phyloP scores from a whole-genome alignment of 2,888 invertebrate species.

The Schrankia costaestrigalis region DNA sequence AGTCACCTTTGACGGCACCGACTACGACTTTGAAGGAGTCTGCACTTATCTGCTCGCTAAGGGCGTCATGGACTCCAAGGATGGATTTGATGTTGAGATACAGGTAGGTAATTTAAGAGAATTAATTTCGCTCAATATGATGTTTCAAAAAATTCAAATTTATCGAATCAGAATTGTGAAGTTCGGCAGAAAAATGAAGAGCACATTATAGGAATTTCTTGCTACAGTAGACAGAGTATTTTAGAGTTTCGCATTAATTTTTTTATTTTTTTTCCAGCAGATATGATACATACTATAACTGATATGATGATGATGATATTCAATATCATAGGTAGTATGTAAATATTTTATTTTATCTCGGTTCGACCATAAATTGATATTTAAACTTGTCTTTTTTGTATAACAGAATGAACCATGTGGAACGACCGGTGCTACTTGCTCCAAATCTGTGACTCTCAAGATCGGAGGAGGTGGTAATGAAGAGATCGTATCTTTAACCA shows the following conservation, averaged over 20 bases:
- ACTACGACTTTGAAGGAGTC: slow-evolving; percentile 93
- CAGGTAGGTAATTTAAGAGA: slow-evolving; percentile 80
- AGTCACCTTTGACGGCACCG: slow-evolving; percentile 90
- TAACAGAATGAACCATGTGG: slow-evolving; percentile 91
- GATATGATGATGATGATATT: too few species aligned
- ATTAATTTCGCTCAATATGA: too few species aligned
- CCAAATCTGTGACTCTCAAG: slow-evolving; percentile 88
- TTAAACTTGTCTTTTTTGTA: neutral
- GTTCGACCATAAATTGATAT: neutral
- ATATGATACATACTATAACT: too few species aligned
- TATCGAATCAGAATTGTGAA: too few species aligned
- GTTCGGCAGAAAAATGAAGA: too few species aligned
- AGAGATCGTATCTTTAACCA: slow-evolving; percentile 84
- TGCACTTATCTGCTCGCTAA: slow-evolving; percentile 93
- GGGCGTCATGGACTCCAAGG: slow-evolving; percentile 81
- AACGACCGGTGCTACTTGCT: slow-evolving; percentile 91
- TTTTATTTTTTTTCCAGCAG: too few species aligned
- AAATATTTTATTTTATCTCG: too few species aligned
- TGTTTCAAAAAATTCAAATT: too few species aligned
- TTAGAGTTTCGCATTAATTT: too few species aligned
- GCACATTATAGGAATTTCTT: too few species aligned
- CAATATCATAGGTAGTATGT: too few species aligned
- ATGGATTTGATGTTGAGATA: slow-evolving; percentile 88
- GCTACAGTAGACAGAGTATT: too few species aligned
- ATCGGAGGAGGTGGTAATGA: slow-evolving; percentile 79